Evolutionary conservation across 2,888 invertebrate species (phyloP).

Genomic region (Microctonus aethiopoides): DNA sequence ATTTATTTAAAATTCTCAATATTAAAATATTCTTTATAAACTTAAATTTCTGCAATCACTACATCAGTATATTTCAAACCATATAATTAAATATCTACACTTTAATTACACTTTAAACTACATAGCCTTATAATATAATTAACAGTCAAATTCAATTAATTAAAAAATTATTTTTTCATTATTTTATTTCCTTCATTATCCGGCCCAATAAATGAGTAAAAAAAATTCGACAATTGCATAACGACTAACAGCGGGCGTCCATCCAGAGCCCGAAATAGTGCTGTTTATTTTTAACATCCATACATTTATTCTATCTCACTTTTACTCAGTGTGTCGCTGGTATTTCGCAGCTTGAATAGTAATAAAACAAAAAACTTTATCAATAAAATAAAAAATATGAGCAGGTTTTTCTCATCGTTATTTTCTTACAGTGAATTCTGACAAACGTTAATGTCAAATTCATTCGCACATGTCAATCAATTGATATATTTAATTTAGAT

Average conservation of each 20-base stretch:
- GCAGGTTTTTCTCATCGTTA: not conserved
- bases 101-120: too few relatives aligned
- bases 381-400: constrained; percentile 39
- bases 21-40: too few relatives aligned
- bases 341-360: constrained; percentile 36
- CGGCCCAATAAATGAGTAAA: constrained; percentile 45
- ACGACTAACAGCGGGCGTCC: constrained; percentile 60
- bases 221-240: constrained; percentile 63
- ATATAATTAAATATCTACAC: too few relatives aligned
- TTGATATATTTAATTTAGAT: not conserved
- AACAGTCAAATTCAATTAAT: too few relatives aligned
- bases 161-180: not conserved
- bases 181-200: not conserved
- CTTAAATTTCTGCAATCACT: too few relatives aligned
- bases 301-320: constrained; percentile 57
- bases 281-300: constrained; percentile 64
- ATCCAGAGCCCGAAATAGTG: constrained; percentile 64
- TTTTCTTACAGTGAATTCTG: too few relatives aligned
- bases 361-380: constrained; percentile 36
- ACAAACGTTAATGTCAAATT: too few relatives aligned
- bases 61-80: too few relatives aligned
- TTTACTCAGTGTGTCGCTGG: constrained; percentile 46
- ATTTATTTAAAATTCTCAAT: too few relatives aligned
- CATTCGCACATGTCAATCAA: not conserved
- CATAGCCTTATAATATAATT: too few relatives aligned